Evolutionary conservation across 2,113 vertebrate species (phyloP).

Genomic region (Lates calcarifer): DNA sequence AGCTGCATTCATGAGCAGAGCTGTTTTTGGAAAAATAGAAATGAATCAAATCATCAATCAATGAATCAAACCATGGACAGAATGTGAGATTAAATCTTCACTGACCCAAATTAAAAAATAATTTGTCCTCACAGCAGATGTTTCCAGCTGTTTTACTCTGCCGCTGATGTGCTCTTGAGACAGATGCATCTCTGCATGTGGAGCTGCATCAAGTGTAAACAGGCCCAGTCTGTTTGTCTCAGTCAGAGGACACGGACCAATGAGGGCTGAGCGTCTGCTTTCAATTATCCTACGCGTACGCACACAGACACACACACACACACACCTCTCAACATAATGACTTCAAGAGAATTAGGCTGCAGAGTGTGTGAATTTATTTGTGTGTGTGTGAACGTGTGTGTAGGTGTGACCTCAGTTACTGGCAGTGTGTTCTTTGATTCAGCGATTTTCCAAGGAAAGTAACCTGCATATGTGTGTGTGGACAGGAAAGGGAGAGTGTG

Average conservation of each 20-base stretch:
- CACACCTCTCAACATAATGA: too few species aligned
- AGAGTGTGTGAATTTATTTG: background rate
- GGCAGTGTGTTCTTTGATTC: background rate
- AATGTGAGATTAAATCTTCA: background rate
- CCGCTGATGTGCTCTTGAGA: constrained; percentile 45
- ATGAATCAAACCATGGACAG: background rate
- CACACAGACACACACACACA: constrained; percentile 2
- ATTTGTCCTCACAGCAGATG: constrained; percentile 2
- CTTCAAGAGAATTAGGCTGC: background rate
- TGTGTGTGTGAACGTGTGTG: constrained; percentile 1
- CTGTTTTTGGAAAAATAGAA: constrained; percentile 10
- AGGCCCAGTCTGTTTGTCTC: background rate
- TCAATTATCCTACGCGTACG: background rate
- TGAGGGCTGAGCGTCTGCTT: background rate
- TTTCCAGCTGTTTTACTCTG: background rate
- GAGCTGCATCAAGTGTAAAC: background rate
- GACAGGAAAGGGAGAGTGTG: too few species aligned
- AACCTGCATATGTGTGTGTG: background rate
- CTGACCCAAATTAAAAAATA: background rate
- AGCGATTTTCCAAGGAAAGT: constrained; percentile 13
- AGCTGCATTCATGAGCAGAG: background rate
- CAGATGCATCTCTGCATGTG: background rate
- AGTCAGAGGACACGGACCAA: constrained; percentile 7
- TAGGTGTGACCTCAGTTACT: constrained; percentile 11
- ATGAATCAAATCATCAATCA: background rate